A percentile compares a stretch with the other conserved stretches of the same genome.
Evolutionary conservation across 2,797 vertebrate species (phyloP).

Genomic region (Prionace glauca): DNA sequence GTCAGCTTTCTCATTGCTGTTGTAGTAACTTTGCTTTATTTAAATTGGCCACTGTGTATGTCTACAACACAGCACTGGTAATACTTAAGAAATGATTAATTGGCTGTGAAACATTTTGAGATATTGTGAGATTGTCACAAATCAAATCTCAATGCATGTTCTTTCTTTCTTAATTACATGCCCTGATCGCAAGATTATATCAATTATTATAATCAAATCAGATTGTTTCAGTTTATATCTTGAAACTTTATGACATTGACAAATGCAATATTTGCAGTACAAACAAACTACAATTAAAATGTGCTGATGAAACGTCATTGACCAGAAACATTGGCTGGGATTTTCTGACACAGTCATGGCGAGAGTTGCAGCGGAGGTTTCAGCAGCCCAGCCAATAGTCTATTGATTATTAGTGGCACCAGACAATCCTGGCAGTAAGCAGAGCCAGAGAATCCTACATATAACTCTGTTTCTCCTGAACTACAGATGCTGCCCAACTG

Average conservation of each 20-base stretch:
- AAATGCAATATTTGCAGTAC: neutral
- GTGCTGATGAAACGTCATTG: neutral
- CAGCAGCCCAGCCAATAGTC: too few species aligned
- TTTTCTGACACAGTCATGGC: too few species aligned
- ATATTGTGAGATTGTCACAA: neutral
- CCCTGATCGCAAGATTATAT: neutral
- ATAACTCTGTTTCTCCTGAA: neutral
- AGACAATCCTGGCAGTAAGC: too few species aligned
- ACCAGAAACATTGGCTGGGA: too few species aligned
- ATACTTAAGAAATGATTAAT: neutral
- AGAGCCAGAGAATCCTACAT: too few species aligned
- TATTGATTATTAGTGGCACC: too few species aligned
- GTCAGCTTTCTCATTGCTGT: neutral
- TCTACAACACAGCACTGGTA: neutral
- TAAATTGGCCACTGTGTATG: neutral
- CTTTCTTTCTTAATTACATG: neutral
- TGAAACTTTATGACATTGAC: neutral
- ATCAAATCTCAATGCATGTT: neutral
- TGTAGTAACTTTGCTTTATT: neutral
- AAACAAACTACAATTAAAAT: neutral
- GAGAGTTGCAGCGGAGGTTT: too few species aligned
- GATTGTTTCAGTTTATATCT: neutral
- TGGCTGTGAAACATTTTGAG: neutral
- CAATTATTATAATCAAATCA: neutral
- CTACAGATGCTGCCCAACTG: neutral